Evolutionary conservation across 2,888 invertebrate genomes (phyloP).

Genomic region (Synergus laeviventris): DNA sequence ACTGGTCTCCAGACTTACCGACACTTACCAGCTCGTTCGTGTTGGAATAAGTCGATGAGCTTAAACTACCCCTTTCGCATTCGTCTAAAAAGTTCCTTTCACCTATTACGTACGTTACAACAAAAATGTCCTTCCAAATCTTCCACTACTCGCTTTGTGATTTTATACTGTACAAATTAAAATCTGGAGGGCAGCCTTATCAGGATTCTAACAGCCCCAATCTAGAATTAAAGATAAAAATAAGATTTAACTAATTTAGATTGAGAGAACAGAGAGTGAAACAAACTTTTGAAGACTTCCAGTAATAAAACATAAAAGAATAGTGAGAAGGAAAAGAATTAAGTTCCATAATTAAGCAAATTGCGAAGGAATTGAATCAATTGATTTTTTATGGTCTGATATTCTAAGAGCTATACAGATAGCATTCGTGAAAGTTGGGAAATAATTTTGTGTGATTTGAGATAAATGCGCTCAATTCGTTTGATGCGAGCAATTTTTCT

Average conservation of each 20-base stretch:
- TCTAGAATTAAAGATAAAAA: too few species aligned
- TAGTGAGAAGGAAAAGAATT: too few species aligned
- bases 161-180: too few species aligned
- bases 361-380: not conserved
- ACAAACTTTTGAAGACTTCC: too few species aligned
- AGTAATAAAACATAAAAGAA: too few species aligned
- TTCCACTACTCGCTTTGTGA: too few species aligned
- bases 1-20: constrained; percentile 25
- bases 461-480: constrained; percentile 5
- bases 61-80: constrained; percentile 40
- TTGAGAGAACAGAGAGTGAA: too few species aligned
- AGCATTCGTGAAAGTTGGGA: not conserved
- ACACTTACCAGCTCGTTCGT: not conserved
- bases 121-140: not conserved
- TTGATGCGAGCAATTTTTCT: constrained; percentile 15
- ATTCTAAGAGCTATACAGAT: not conserved
- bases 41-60: constrained; percentile 40
- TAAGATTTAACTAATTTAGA: too few species aligned
- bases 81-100: not conserved
- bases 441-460: not conserved
- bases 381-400: not conserved
- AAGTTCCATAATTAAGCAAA: too few species aligned
- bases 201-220: too few species aligned
- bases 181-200: too few species aligned
- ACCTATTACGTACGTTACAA: not conserved